Percentiles rank a stretch among this genome's conserved stretches.
Evolutionary conservation across 2,797 vertebrate species (phyloP).

Genomic region (Eleutherodactylus coqui): DNA sequence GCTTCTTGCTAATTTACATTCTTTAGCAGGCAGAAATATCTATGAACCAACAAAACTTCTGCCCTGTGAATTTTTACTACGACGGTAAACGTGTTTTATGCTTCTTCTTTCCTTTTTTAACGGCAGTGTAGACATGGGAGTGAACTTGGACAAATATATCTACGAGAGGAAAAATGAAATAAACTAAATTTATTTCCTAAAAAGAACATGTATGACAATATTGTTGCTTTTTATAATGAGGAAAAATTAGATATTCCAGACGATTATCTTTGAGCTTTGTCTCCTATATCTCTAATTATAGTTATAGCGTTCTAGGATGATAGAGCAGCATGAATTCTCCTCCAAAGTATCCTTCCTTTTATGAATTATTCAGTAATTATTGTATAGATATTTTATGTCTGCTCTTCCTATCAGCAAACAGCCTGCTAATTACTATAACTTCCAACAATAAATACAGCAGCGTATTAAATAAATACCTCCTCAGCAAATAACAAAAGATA

Average conservation of each 20-base stretch:
- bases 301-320: not conserved
- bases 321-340: constrained; percentile 2
- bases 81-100: too few species aligned
- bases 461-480: not conserved
- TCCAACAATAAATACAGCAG: constrained; percentile 11
- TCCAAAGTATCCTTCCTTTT: constrained; percentile 19
- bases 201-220: not conserved
- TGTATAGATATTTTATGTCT: constrained; percentile 27
- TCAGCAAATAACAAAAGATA: not conserved
- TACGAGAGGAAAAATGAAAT: not conserved
- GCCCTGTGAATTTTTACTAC: too few species aligned
- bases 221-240: not conserved
- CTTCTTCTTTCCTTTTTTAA: not conserved
- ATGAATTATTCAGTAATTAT: constrained; percentile 45
- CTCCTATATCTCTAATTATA: constrained; percentile 39
- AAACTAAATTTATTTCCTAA: not conserved
- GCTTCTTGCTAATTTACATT: too few species aligned
- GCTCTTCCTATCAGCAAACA: not conserved
- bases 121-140: not conserved
- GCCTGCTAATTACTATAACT: constrained; percentile 12
- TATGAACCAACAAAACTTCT: too few species aligned
- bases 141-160: not conserved
- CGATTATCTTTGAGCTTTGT: not conserved
- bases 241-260: not conserved
- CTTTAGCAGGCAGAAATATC: too few species aligned